Evolutionary conservation across 1,140 invertebrate species (phyloP), one percentile per base, ranked within the genome.

Genomic region (Halyomorpha halys): DNA sequence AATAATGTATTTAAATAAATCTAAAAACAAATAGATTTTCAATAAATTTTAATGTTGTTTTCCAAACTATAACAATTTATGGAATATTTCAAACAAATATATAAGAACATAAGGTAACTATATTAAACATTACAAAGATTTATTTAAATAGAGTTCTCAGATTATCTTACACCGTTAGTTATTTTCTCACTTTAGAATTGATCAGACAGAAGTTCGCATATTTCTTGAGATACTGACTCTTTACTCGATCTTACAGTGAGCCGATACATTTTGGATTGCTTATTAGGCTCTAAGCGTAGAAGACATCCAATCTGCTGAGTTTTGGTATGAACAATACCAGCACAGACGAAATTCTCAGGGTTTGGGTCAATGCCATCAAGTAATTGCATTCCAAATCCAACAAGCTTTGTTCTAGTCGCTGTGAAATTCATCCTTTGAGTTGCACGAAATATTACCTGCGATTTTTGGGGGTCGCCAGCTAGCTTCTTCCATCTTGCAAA

Each of bases 401-500:
- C 81, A 30, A 99, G 79, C 80, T 97, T 98, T 66, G 89, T 88
- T 71, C 90, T 86, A 64, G 90, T 87, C 65, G 86, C 85, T 68
- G 86, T 80, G 63, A 86, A 78, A 78, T 99, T 96, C 83, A 99
- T 94, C 9, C 89, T 83, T 68, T 83, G 81, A 67, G 83, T 81
- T 21, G 95, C 91, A 79, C 96, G 94, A 75, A 99, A 98, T 69
- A 99, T 98, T 78, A 94, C 96, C 76, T 99, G 97, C 66, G 91
- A 89, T 76, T 97, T 89, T 79, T 99, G 96, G 72, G 90, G 82
- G 72, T 94, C 86, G 54, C 90, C 89, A 76, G 90, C 94, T 39
- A 99, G 83, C 79, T 97, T 96, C 78, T 98, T 98, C 97, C 96
- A 99, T 74, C 96, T 82, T 4, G 90, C 87, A 79, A 99, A 99